phyloP scores from a whole-genome alignment of 2,113 vertebrate genomes.

The Struthidea cinerea region DNA sequence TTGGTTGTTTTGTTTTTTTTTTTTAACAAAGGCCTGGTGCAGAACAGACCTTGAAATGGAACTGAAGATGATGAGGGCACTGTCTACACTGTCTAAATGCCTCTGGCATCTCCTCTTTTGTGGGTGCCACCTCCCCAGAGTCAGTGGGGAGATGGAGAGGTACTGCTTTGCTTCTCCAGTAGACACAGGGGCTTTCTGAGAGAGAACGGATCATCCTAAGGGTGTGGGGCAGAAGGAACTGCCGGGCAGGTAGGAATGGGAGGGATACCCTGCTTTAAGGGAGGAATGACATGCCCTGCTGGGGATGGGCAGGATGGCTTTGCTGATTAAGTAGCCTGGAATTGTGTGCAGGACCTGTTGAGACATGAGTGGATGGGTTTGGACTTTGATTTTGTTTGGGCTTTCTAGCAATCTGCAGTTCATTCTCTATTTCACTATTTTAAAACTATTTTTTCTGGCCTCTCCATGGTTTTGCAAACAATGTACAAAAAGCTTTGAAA shows the following conservation, averaged over 20 bases:
- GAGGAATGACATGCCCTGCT: background rate
- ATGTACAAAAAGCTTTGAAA: background rate
- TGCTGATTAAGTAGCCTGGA: background rate
- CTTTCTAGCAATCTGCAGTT: background rate
- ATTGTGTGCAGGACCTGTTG: background rate
- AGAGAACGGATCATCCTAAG: background rate
- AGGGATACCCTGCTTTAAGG: background rate
- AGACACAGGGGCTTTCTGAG: background rate
- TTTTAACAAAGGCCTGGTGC: background rate
- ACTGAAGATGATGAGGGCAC: background rate
- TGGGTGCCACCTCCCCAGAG: background rate
- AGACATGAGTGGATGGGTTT: background rate
- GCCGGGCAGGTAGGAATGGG: background rate
- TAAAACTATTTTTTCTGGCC: background rate
- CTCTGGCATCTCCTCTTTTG: background rate
- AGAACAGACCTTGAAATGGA: background rate
- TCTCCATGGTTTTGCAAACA: background rate
- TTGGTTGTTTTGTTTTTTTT: no score
- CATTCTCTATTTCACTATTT: background rate
- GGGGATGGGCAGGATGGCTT: background rate
- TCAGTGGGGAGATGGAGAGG: background rate
- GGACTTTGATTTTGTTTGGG: background rate
- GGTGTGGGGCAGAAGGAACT: background rate
- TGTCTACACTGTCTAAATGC: background rate
- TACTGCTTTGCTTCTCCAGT: background rate